Evolutionary conservation across 2,113 vertebrate genomes (phyloP).

Genomic region (Dendrocopos noguchii): DNA sequence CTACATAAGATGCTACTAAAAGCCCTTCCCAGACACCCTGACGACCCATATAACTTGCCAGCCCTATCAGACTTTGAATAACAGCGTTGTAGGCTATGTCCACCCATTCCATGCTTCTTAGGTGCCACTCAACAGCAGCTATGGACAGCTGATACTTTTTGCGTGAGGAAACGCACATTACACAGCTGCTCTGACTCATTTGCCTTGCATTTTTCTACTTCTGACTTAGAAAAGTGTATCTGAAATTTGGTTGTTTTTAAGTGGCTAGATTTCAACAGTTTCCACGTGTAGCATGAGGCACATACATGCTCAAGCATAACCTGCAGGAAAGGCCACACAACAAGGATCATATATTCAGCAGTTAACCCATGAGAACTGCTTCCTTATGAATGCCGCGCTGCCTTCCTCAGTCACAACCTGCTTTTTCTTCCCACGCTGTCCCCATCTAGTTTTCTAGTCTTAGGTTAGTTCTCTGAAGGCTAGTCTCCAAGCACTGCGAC

Average conservation of each 20-base stretch:
- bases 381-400: neutral
- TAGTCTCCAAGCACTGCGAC: neutral
- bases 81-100: neutral
- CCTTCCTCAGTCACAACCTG: neutral
- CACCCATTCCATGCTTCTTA: neutral
- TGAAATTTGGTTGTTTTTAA: neutral
- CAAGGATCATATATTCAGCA: rapidly evolving
- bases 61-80: neutral
- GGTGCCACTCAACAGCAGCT: neutral
- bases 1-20: neutral
- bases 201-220: neutral
- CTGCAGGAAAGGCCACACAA: neutral
- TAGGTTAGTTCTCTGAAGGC: neutral
- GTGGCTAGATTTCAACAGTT: neutral
- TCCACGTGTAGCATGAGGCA: neutral
- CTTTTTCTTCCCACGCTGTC: neutral
- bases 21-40: neutral
- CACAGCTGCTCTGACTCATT: neutral
- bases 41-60: rapidly evolving
- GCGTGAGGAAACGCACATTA: neutral
- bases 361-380: neutral
- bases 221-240: neutral
- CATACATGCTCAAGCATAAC: neutral
- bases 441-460: neutral
- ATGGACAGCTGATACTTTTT: neutral